Conservation (phyloP, 1,140 invertebrate genomes). For the Drosophila pseudoobscura region DNA sequence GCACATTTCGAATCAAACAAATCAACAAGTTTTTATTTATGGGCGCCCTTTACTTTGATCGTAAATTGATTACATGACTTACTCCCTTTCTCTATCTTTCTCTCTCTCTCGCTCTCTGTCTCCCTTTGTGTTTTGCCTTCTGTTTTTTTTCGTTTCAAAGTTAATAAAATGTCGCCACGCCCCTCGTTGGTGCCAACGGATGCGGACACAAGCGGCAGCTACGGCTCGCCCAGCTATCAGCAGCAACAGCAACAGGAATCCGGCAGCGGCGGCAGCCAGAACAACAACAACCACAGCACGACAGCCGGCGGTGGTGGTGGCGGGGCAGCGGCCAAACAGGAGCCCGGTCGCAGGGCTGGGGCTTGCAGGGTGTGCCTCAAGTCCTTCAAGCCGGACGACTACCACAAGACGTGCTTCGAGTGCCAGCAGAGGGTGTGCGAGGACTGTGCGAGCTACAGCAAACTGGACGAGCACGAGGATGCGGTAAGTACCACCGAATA, state of each 20-base stretch:
- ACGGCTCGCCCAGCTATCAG: slow-evolving; percentile 69
- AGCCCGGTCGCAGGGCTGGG: slow-evolving; percentile 88
- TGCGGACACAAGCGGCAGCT: slow-evolving; percentile 69
- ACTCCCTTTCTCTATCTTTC: slow-evolving; percentile 37
- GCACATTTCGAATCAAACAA: slow-evolving; percentile 4
- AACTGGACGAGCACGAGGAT: slow-evolving; percentile 91
- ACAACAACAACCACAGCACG: slow-evolving; percentile 72
- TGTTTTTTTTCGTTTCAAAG: slow-evolving; percentile 77
- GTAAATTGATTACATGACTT: slow-evolving; percentile 40
- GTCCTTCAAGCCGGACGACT: slow-evolving; percentile 92
- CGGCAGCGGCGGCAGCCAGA: slow-evolving; percentile 64
- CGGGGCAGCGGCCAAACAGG: slow-evolving; percentile 86
- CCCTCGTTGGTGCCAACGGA: slow-evolving; percentile 85
- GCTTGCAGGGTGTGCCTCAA: slow-evolving; percentile 94
- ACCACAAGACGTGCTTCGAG: slow-evolving; percentile 92
- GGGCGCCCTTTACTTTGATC: background rate
- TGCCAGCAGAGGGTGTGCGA: slow-evolving; percentile 95
- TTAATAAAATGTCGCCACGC: slow-evolving; percentile 87
- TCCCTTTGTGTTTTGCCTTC: too few species aligned
- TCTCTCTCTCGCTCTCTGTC: slow-evolving; percentile 42
- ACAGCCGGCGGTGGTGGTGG: slow-evolving; percentile 16
- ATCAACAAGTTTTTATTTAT: slow-evolving; percentile 45
- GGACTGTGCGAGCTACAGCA: slow-evolving; percentile 95
- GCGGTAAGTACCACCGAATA: slow-evolving; percentile 85
- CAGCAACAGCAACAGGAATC: slow-evolving; percentile 79